These are phyloP conservation scores for Sigmodon hispidus DNA, from an alignment of 2,113 vertebrate species.

Conservation along the genomic window DNA sequence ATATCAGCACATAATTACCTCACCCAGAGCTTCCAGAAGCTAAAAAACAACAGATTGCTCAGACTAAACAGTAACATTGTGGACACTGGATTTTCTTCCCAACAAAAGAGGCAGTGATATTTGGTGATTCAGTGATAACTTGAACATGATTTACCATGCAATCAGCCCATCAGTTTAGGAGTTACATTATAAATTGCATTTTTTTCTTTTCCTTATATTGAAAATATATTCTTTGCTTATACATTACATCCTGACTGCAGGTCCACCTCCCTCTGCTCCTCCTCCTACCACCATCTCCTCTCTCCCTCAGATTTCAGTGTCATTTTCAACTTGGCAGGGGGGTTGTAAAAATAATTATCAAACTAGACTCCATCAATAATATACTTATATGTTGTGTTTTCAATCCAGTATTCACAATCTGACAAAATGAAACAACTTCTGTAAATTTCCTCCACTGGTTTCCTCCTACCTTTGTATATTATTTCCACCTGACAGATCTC, in stretches of 20 bases:
- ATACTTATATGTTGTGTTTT: background rate
- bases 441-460: background rate
- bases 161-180: background rate
- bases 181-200: background rate
- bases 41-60: background rate
- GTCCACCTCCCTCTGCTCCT: background rate
- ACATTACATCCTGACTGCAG: background rate
- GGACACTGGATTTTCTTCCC: background rate
- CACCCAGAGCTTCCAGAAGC: background rate
- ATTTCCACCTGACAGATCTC: background rate
- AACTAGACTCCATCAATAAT: background rate
- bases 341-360: background rate
- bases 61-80: background rate
- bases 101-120: background rate
- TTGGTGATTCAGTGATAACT: background rate
- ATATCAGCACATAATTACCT: background rate
- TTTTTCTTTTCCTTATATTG: background rate
- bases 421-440: background rate
- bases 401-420: background rate
- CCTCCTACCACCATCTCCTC: background rate
- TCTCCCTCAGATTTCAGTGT: background rate
- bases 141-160: background rate
- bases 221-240: background rate
- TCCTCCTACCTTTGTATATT: background rate
- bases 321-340: background rate